Base-by-base conservation (phyloP, 2,888 invertebrate genomes). In the Drepana falcataria region DNA sequence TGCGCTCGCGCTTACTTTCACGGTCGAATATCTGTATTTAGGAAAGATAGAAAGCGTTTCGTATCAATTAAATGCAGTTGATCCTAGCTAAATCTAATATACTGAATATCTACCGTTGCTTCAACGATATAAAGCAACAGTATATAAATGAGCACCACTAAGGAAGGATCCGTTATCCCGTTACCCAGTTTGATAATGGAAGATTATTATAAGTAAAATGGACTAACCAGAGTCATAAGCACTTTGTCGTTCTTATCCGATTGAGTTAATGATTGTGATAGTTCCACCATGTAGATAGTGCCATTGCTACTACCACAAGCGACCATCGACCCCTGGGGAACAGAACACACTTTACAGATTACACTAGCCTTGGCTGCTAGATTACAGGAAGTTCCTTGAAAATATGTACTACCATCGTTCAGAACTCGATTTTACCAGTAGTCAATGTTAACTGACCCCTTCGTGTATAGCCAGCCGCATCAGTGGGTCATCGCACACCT, bases 1-100 rank as follows among this genome's bases (percentile, higher is more conserved):
- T 97, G 79, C 97, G 97, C 80, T 98, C 98, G 54, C 98, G 92
- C 56, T 95, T 94, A 55, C 94, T 94, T 85, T 98, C 97, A 53
- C 97, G 92, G 67, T 98, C 97, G 69, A 98, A 93, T 91, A 97
- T 94, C 96, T 96, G 68, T 3, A 37, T 37, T 3, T 37, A 5
- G 3, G 4, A 37, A 37, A 37, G 5, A 37, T 37, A 37, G 3
- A 37, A 37, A 4, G 5, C 5, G 37, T 37, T 37, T 3, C 4
- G 3, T 37, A 37, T 5, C 37, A 37, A 37, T 37, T 37, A 37
- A 5, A 4, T 37, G 4, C 5, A 37, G 37, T 5, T 37, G 37
- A 21, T 21, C 21, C 21, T 21, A 21, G 21, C 21, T 21, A 21
- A 21, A 21, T 21, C 21, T 21, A 21, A 21, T 21, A 21, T 21